Conservation (phyloP, 2,888 invertebrate species). For the Xestia c-nigrum region DNA sequence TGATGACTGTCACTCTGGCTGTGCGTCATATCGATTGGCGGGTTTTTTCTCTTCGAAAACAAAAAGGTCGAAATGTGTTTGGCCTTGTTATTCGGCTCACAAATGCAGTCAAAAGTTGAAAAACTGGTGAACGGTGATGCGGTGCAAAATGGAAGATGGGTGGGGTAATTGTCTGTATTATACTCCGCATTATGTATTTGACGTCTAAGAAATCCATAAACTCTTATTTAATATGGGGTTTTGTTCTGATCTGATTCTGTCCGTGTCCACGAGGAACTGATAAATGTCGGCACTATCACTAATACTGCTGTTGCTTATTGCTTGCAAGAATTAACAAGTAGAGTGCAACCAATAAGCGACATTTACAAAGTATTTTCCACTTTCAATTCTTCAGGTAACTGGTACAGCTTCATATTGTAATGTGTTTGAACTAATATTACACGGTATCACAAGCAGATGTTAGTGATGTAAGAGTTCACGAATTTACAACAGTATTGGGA, state of each 20-base stretch:
- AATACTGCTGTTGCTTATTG: neutral
- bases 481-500: slow-evolving; percentile 79
- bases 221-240: neutral
- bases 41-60: no score
- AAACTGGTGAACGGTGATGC: neutral
- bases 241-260: neutral
- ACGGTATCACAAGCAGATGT: slow-evolving; percentile 51
- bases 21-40: neutral
- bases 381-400: slow-evolving; percentile 38
- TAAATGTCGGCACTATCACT: neutral
- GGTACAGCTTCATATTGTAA: slow-evolving; percentile 39
- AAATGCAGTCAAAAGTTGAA: neutral
- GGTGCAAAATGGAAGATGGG: neutral
- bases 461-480: slow-evolving; percentile 81
- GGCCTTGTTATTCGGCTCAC: neutral
- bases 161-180: neutral
- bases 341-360: neutral
- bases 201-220: neutral
- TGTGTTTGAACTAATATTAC: slow-evolving; percentile 63
- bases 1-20: neutral
- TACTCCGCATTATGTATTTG: neutral
- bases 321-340: neutral
- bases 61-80: neutral
- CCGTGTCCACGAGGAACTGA: neutral
- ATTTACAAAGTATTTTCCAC: slow-evolving; percentile 4